Evolutionary conservation across 1,140 invertebrate species (phyloP).

Genomic region (Trypoxylus dichotomus): DNA sequence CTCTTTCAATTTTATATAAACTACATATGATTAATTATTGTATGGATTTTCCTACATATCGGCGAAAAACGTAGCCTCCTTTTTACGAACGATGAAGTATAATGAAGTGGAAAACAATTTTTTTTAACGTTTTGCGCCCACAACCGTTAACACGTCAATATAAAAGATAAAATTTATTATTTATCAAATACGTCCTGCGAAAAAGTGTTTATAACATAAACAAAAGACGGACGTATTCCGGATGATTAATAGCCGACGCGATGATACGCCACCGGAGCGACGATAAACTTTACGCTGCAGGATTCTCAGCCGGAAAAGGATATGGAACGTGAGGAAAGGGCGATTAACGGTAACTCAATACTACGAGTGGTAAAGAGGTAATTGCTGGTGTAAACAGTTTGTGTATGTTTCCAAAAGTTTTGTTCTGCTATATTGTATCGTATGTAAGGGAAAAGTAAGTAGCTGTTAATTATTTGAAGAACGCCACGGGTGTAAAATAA

Average conservation of each 20-base stretch:
- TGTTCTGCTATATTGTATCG: too few relatives aligned
- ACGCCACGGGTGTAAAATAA: too few relatives aligned
- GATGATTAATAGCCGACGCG: not conserved
- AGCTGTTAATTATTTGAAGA: too few relatives aligned
- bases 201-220: conserved; percentile 10
- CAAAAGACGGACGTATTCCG: not conserved
- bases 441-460: too few relatives aligned
- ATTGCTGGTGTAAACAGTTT: too few relatives aligned
- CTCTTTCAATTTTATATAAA: conserved; percentile 3
- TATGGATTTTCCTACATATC: not conserved
- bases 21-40: conserved; percentile 16
- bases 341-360: too few relatives aligned
- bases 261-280: not conserved
- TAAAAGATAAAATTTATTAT: conserved; percentile 20
- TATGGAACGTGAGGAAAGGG: too few relatives aligned
- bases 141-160: not conserved
- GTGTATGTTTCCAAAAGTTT: too few relatives aligned
- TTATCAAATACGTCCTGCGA: not conserved
- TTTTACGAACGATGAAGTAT: not conserved
- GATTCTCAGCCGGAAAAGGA: not conserved
- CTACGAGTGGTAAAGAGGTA: too few relatives aligned
- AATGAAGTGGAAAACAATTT: not conserved
- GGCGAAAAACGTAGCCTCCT: not conserved
- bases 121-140: not conserved
- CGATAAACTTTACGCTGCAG: not conserved